Evolutionary conservation across 2,888 invertebrate species (phyloP), one percentile per base, ranked within the genome.

Genomic region (Crocallis elinguaria): DNA sequence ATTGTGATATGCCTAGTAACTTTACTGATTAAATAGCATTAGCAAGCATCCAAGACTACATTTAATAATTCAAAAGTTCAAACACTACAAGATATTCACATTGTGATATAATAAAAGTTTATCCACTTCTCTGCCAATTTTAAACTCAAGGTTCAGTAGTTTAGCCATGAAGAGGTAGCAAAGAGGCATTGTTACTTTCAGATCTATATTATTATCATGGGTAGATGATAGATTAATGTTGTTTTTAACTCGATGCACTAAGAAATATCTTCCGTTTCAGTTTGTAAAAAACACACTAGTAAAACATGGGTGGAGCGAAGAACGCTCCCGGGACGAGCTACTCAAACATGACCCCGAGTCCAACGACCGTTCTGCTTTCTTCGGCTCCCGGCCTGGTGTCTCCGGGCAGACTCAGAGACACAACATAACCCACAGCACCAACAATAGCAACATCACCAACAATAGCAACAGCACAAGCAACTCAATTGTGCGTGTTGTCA

Each of bases 241-340:
- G n/a, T n/a, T n/a, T n/a, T n/a, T n/a, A n/a, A n/a, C 19, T 19
- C 3, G 11, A 5, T 8, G 1, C 4, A 11, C 12, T 29, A 29
- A 29, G 11, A 29, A 9, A 29, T 1, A n/a, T 12, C 11, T 38
- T 38, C 57, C 13, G 12, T 77, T 74, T 1, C 80, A 93, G 93
- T 85, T 92, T 60, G 84, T 93, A 29, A 93, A 93, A 75, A 91
- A 92, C 62, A 85, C 87, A 35, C 67, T 93, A 60, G 88, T 92
- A 11, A 93, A 92, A 72, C 91, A 92, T 57, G 79, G 81, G 33
- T 93, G 93, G 88, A 92, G 91, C 63, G 93, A 93, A 50, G 93
- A 93, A 61, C 80, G 92, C 0, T 87, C 93, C 0, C 84, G 93
- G 33, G 92, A 92, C 45, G 93, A 93, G 52, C 75, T 93, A 0